A percentile compares a stretch with the other conserved stretches of the same genome.
phyloP scores from a whole-genome alignment of 1,140 invertebrate species.

The Centruroides vittatus region DNA sequence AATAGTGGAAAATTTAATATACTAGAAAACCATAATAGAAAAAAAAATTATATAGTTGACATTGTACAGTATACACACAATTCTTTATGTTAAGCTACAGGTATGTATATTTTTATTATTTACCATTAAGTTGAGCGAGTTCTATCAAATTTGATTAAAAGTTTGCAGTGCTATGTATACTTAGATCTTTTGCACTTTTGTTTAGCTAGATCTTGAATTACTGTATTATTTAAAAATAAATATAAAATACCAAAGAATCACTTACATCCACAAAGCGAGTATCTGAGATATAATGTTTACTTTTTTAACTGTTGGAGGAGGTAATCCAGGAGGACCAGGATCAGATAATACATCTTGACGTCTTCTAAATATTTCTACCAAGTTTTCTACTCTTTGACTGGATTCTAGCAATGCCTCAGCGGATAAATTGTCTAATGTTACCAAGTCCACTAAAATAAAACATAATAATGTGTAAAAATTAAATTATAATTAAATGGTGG shows the following conservation, averaged over 20 bases:
- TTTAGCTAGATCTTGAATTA: no score
- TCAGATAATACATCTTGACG: constrained; percentile 47
- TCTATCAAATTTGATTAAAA: no score
- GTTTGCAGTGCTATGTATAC: no score
- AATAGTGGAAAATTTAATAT: no score
- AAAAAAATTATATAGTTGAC: no score
- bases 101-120: no score
- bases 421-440: constrained; percentile 81
- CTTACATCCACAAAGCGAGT: constrained; percentile 55
- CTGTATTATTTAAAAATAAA: no score
- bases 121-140: no score
- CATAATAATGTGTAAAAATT: constrained; percentile 3
- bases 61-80: no score
- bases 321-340: constrained; percentile 54
- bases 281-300: constrained; percentile 47
- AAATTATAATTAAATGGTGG: not conserved
- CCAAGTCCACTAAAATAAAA: constrained; percentile 60
- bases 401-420: constrained; percentile 87
- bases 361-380: constrained; percentile 62
- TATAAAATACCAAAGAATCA: constrained; percentile 3
- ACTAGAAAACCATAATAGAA: no score
- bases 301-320: constrained; percentile 46
- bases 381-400: constrained; percentile 74
- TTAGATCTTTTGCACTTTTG: no score
- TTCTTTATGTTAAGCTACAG: no score